Base-by-base conservation (phyloP, 1,140 invertebrate genomes). In the Caenorhabditis inopinata region DNA sequence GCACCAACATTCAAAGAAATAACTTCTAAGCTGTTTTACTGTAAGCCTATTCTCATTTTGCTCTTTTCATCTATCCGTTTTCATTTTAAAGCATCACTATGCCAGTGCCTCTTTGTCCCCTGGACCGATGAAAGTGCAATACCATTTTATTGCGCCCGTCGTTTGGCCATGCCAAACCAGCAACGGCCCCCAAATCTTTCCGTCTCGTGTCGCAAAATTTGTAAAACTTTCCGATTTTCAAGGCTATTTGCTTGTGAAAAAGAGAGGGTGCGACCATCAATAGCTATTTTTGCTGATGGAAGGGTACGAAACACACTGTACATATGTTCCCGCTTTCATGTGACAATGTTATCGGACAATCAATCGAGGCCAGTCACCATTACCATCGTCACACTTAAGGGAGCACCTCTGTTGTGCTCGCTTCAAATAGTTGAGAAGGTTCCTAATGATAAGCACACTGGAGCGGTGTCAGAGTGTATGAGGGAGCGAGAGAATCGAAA, bases 271-370 rank as follows among this genome's bases (percentile, higher is more conserved):
- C 32, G 58, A 38, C 58, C 58, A 68, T 68, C 58, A 16, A 68
- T 38, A 38, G 21, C 58, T 12, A 68, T 68, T 68, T 58, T 42
- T 42, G 32, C 58, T 38, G 32, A 68, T 68, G 29, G 53, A 58
- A 25, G 58, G 58, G 58, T 29, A 38, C 58, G 18, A 68, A 68
- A 38, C 58, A 68, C 58, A 68, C 32, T 32, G 32, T 14, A 38
- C 58, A 38, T 7, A 42, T 7, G 32, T 29, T 68, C 58, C 58
- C 32, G 16, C 11, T 42, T 68, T 68, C 58, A 68, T 68, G 58
- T 68, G 58, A 68, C 58, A 68, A 68, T 68, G 25, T 68, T 68
- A 68, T 68, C 58, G 58, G 32, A 38, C 58, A 38, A 32, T 58
- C 51, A 58, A 58, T 58, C 51, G 14, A 14, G 58, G 6, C 29